phyloP scores from a whole-genome alignment of 2,888 invertebrate species.

The Agapostemon virescens region DNA sequence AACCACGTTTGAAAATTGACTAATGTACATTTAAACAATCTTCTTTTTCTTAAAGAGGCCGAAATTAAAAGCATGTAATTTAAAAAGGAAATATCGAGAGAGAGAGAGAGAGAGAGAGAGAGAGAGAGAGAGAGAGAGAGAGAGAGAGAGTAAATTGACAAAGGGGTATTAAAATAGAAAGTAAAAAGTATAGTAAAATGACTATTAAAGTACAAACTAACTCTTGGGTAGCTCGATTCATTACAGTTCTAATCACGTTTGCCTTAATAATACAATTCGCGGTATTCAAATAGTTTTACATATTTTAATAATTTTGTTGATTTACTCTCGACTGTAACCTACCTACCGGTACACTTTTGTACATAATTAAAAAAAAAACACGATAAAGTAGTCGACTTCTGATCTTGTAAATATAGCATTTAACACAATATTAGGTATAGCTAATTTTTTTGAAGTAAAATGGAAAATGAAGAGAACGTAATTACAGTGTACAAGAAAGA shows the following conservation, averaged over 20 bases:
- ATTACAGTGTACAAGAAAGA: slow-evolving; percentile 39
- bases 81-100: slow-evolving; percentile 26
- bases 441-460: slow-evolving; percentile 25
- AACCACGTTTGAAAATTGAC: slow-evolving; percentile 49
- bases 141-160: slow-evolving; percentile 52
- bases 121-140: too few relatives aligned
- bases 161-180: slow-evolving; percentile 51
- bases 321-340: slow-evolving; percentile 48
- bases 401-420: slow-evolving; percentile 64
- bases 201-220: slow-evolving; percentile 60
- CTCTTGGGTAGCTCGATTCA: slow-evolving; percentile 46
- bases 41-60: slow-evolving; percentile 20
- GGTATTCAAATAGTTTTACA: slow-evolving; percentile 39
- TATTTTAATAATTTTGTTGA: slow-evolving; percentile 59
- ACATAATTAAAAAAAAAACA: slow-evolving; percentile 54
- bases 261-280: slow-evolving; percentile 44
- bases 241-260: slow-evolving; percentile 40
- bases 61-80: slow-evolving; percentile 44
- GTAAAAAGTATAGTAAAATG: slow-evolving; percentile 51
- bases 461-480: slow-evolving; percentile 17
- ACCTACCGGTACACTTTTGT: slow-evolving; percentile 42
- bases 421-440: slow-evolving; percentile 56
- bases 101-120: too few relatives aligned
- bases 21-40: slow-evolving; percentile 38
- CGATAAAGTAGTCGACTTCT: slow-evolving; percentile 36